Conservation (phyloP, 2,888 invertebrate genomes). For the Agrochola litura region DNA sequence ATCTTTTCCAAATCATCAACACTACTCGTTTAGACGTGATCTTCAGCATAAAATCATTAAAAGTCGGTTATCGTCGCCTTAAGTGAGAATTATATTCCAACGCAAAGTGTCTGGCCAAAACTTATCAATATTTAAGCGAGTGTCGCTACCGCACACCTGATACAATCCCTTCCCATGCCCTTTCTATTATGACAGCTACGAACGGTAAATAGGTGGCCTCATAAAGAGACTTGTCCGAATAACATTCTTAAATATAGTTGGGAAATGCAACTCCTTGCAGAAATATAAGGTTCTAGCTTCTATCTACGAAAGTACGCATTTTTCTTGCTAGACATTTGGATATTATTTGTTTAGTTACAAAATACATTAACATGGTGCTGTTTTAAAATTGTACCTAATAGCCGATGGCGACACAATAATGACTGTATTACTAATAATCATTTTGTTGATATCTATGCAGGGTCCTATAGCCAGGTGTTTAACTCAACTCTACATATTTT, state of each 20-base stretch:
- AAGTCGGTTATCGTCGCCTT: no score
- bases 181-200: slow-evolving; percentile 9
- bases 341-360: neutral
- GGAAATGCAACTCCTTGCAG: neutral
- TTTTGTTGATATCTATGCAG: neutral
- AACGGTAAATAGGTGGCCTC: slow-evolving; percentile 30
- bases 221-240: neutral
- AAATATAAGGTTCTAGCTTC: no score
- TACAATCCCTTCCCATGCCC: neutral
- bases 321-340: neutral
- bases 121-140: slow-evolving; percentile 43
- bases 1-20: no score
- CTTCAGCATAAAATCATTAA: no score
- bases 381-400: neutral
- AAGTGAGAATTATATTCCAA: slow-evolving; percentile 6
- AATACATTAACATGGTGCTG: no score
- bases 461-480: neutral
- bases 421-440: no score
- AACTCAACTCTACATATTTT: no score
- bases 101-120: slow-evolving; percentile 11
- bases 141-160: slow-evolving; percentile 30
- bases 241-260: neutral
- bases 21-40: no score
- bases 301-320: neutral
- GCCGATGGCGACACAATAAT: neutral